Evolutionary conservation across 2,797 vertebrate species (phyloP).

Genomic region (Oryzias sinensis): DNA sequence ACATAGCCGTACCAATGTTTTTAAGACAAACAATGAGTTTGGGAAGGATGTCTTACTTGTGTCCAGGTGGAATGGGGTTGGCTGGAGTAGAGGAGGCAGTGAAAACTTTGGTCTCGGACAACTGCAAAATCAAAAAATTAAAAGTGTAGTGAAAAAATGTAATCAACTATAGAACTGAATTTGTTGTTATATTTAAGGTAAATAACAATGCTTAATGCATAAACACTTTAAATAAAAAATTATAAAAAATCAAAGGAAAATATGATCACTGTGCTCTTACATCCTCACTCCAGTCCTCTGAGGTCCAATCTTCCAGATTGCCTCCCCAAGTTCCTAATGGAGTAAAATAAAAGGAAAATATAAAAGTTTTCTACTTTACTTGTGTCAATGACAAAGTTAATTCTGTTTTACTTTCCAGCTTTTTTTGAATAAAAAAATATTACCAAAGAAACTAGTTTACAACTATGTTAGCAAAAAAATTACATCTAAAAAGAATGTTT

Average conservation of each 20-base stretch:
- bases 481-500: too few relatives aligned
- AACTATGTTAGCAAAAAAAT: too few relatives aligned
- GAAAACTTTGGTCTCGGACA: conserved; percentile 88
- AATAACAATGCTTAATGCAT: too few relatives aligned
- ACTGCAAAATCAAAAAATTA: conserved; percentile 48
- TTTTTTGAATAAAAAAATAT: too few relatives aligned
- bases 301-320: conserved; percentile 90
- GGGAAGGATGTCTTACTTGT: conserved; percentile 74
- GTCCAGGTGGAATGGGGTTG: conserved; percentile 80
- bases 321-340: conserved; percentile 85
- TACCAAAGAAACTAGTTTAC: too few relatives aligned
- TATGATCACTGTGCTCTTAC: conserved; percentile 73
- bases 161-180: too few relatives aligned
- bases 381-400: not conserved
- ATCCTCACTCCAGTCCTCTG: conserved; percentile 97
- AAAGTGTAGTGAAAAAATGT: too few relatives aligned
- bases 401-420: not conserved
- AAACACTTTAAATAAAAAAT: not conserved
- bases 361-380: not conserved
- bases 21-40: not conserved
- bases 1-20: not conserved
- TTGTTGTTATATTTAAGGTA: too few relatives aligned
- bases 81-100: conserved; percentile 88
- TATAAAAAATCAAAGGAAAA: not conserved
- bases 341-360: not conserved